Evolutionary conservation across 1,140 invertebrate genomes (phyloP).

Genomic region (Dendroctonus ponderosae): DNA sequence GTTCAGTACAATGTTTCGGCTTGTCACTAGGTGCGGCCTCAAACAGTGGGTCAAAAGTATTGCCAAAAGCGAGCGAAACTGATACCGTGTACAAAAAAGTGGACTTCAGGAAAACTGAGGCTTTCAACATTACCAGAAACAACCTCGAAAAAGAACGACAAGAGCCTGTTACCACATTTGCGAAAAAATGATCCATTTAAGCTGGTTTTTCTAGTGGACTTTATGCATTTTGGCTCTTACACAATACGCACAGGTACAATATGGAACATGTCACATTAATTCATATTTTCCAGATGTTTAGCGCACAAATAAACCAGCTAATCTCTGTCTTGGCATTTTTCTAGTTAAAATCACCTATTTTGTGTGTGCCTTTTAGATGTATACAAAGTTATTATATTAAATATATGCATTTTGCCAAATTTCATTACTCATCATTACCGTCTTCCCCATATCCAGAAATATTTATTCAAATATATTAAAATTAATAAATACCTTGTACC

Average conservation of each 20-base stretch:
- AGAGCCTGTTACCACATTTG: slow-evolving; percentile 40
- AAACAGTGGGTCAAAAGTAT: slow-evolving; percentile 10
- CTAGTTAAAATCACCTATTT: slow-evolving; percentile 18
- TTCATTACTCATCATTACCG: not conserved
- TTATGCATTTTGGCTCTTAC: not conserved
- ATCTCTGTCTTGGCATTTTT: slow-evolving; percentile 5
- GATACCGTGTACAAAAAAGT: slow-evolving; percentile 83
- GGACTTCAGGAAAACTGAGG: slow-evolving; percentile 88
- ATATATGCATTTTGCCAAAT: slow-evolving; percentile 17
- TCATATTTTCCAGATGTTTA: not conserved
- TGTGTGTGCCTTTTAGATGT: slow-evolving; percentile 13
- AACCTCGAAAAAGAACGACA: slow-evolving; percentile 63
- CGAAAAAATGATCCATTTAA: slow-evolving; percentile 38
- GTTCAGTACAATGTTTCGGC: too few relatives aligned
- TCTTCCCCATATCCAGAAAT: too few relatives aligned
- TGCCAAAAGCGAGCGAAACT: slow-evolving; percentile 48
- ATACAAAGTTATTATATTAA: slow-evolving; percentile 13
- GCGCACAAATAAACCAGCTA: not conserved
- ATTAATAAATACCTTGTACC: too few relatives aligned
- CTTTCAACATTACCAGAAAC: slow-evolving; percentile 83
- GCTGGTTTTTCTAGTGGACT: slow-evolving; percentile 1
- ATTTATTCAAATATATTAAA: too few relatives aligned
- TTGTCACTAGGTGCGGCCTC: slow-evolving; percentile 12
- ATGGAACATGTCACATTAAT: not conserved
- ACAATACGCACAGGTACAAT: not conserved